A percentile compares a stretch with the other conserved stretches of the same genome.
phyloP scores from a whole-genome alignment of 2,113 vertebrate genomes.

The Gnathonemus echidnorhynchus region DNA sequence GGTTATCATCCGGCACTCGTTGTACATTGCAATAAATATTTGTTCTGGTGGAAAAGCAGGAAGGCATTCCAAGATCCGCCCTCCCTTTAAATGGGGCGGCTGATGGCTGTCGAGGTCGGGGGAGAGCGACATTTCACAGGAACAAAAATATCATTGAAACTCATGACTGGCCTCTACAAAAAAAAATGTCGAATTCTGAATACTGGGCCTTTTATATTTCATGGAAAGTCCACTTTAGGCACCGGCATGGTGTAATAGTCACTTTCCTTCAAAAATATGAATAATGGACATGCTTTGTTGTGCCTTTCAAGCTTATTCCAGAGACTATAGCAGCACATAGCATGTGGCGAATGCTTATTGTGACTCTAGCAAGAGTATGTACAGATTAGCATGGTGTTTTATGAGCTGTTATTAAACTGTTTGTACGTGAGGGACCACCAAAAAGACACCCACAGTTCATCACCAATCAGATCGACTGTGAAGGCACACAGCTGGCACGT shows the following conservation, averaged over 20 bases:
- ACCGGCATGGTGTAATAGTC: not conserved
- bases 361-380: not conserved
- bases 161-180: not conserved
- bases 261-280: not conserved
- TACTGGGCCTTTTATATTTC: slow-evolving; percentile 6
- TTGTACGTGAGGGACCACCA: not conserved
- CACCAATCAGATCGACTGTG: not conserved
- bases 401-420: not conserved
- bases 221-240: not conserved
- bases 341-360: not conserved
- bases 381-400: not conserved
- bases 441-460: not conserved
- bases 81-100: not conserved
- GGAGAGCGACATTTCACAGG: not conserved
- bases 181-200: not conserved
- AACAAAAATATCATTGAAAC: not conserved
- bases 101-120: not conserved
- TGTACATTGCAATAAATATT: not conserved
- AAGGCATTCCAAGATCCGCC: not conserved
- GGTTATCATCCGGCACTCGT: not conserved
- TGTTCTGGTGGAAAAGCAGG: not conserved
- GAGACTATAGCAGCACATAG: not conserved
- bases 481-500: not conserved
- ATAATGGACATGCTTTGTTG: not conserved
- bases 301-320: not conserved